Evolutionary conservation across 2,797 vertebrate species (phyloP), one percentile per base, ranked within the genome.

Genomic region (Buceros bicornis): DNA sequence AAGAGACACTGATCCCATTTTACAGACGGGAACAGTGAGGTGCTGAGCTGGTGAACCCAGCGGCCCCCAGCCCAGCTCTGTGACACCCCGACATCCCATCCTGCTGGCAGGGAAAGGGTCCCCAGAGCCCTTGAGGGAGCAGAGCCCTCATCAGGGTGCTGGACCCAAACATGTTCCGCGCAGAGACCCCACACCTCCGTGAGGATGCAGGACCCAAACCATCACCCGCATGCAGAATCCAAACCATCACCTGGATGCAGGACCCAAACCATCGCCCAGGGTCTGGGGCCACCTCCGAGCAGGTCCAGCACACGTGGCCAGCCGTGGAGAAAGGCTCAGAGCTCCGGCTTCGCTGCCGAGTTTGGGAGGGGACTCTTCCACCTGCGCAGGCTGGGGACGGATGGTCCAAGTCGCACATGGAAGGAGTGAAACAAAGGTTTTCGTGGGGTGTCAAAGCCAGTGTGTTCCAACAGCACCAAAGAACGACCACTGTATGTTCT

Each of bases 331-430:
- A 47, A 35, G 51, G 16, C 25, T 3, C n/a, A 0, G 37, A 0
- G 0, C 5, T 4, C 58, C 0, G 1, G 58, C 70, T 48, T 13
- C 2, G 53, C 24, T 2, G 0, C 58, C 6, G 2, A 4, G 22
- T 10, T 25, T 7, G 37, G 29, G 83, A 54, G 21, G 15, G 4
- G 87, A 60, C 16, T 6, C 35, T 40, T 78, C 45, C 78, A 21
- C 56, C 40, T 10, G 80, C 4, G 1, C 6, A 0, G 28, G 13
- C 3, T 26, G 22, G 58, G 80, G 53, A 10, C 3, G 20, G 82
- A 29, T 5, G 50, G 33, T 31, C 67, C 70, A n/a, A 13, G 31
- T 57, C 67, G 61, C 54, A 5, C 2, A 0, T 1, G 48, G 70
- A 62, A 56, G 24, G 31, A 21, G 47, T 3, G 7, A 29, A 70